Evolutionary conservation across 2,797 vertebrate species (phyloP).

Genomic region (Leptodactylus fallax): DNA sequence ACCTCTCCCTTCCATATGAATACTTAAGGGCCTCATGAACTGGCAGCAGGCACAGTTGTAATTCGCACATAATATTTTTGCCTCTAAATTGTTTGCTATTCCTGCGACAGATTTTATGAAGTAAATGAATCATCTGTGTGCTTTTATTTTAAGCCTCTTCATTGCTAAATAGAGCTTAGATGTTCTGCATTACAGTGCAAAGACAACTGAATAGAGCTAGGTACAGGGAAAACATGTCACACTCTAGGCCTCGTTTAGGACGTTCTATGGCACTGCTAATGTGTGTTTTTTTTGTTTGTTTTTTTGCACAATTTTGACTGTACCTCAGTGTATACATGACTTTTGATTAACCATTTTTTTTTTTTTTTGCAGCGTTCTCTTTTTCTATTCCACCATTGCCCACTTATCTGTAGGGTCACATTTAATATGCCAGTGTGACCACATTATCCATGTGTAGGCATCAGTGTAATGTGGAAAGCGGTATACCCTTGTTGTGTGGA

Average conservation of each 20-base stretch:
- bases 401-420: background rate
- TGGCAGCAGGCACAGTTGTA: slow-evolving; percentile 45
- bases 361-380: too few species aligned
- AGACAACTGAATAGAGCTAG: background rate
- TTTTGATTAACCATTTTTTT: too few species aligned
- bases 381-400: too few species aligned
- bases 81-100: slow-evolving; percentile 47
- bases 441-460: too few species aligned
- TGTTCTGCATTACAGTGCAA: background rate
- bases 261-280: background rate
- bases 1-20: slow-evolving; percentile 51
- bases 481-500: too few species aligned
- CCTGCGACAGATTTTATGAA: slow-evolving; percentile 44
- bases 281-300: background rate
- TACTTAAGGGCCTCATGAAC: slow-evolving; percentile 53
- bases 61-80: slow-evolving; percentile 46
- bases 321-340: too few species aligned
- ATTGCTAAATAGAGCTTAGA: slow-evolving; percentile 6
- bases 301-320: background rate
- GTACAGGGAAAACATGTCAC: background rate
- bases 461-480: too few species aligned
- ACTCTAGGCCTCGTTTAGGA: background rate
- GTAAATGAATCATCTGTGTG: slow-evolving; percentile 50
- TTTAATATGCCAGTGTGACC: too few species aligned
- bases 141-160: slow-evolving; percentile 38